Percentiles rank a stretch among this genome's conserved stretches.
Conservation (phyloP, 2,888 invertebrate genomes). For the Caradrina clavipalpis region DNA sequence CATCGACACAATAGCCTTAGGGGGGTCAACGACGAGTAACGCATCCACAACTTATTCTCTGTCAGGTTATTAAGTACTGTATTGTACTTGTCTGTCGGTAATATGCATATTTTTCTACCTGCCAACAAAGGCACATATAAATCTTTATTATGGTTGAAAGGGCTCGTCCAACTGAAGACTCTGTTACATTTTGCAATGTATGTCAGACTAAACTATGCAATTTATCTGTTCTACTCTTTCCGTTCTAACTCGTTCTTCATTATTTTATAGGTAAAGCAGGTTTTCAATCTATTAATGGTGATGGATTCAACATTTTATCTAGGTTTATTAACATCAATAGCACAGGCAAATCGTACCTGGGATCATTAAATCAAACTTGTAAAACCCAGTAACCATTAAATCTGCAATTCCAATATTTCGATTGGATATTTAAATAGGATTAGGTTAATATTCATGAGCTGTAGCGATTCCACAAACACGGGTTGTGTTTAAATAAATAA, state of each 20-base stretch:
- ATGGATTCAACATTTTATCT: constrained; percentile 15
- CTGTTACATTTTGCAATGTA: constrained; percentile 16
- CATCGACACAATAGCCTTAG: constrained; percentile 74
- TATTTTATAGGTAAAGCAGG: constrained; percentile 1
- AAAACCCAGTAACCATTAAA: constrained; percentile 35
- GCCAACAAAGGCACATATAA: constrained; percentile 37
- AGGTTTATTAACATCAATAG: constrained; percentile 22
- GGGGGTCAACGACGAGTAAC: constrained; percentile 64
- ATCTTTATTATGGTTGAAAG: constrained; percentile 33
- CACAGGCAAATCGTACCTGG: constrained; percentile 16
- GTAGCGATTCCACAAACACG: constrained; percentile 43
- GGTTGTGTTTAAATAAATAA: constrained; percentile 49
- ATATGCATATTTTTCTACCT: constrained; percentile 45
- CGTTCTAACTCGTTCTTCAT: constrained; percentile 11
- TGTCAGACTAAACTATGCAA: background rate
- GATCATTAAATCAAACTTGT: constrained; percentile 32
- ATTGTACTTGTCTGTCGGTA: constrained; percentile 48
- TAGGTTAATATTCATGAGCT: constrained; percentile 51
- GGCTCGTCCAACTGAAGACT: constrained; percentile 22
- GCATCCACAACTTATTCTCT: constrained; percentile 71
- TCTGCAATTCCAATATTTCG: constrained; percentile 49
- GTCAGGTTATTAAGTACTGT: constrained; percentile 53
- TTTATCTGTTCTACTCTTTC: constrained; percentile 13
- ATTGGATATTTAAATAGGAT: constrained; percentile 49
- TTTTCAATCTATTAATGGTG: constrained; percentile 14